phyloP scores from a whole-genome alignment of 2,888 invertebrate species.

The Seladonia tumulorum region DNA sequence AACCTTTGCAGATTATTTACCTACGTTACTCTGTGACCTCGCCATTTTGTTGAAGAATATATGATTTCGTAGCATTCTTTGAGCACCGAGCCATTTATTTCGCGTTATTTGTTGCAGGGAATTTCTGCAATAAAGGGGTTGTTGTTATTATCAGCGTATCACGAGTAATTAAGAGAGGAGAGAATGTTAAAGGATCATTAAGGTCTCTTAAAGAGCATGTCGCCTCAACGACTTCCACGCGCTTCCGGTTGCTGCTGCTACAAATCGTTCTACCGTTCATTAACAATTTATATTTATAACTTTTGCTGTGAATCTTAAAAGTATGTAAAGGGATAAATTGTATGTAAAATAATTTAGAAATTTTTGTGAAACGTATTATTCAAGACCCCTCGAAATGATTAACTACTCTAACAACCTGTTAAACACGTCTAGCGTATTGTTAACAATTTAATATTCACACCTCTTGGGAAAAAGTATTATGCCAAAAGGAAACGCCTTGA shows the following conservation, averaged over 20 bases:
- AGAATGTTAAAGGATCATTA: conserved; percentile 3
- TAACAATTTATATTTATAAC: no score
- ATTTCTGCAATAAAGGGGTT: background rate
- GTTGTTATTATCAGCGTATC: background rate
- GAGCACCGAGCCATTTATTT: background rate
- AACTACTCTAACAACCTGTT: background rate
- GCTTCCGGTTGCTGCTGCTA: background rate
- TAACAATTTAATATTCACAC: background rate
- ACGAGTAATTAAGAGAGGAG: background rate
- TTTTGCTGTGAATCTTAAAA: no score
- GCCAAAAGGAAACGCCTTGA: background rate
- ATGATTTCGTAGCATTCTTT: background rate
- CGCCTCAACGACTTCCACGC: background rate
- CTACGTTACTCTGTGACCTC: no score
- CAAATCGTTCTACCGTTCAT: no score
- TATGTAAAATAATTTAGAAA: no score
- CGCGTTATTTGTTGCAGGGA: background rate
- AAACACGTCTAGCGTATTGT: background rate
- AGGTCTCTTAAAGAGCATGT: background rate
- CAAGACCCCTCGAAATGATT: background rate
- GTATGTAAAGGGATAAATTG: no score
- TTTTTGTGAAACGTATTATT: background rate
- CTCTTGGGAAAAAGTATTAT: background rate
- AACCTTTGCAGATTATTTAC: no score
- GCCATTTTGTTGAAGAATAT: no score